Percentiles rank a stretch among this genome's conserved stretches.
Conservation (phyloP, 2,113 vertebrate genomes). For the Pterophyllum scalare region DNA sequence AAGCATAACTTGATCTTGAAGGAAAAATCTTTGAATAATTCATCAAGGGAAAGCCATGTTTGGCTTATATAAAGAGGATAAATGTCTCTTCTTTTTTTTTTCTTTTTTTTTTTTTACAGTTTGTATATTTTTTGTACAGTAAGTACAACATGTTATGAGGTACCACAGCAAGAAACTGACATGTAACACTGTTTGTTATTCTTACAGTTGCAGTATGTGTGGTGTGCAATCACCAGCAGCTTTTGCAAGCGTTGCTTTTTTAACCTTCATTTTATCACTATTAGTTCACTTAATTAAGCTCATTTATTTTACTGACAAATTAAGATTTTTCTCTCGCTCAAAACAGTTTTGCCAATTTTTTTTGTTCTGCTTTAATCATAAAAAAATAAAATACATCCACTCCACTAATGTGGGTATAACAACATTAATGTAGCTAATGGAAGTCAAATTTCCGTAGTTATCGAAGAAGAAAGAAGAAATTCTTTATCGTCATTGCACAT, state of each 20-base stretch:
- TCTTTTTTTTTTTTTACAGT: background rate
- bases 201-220: background rate
- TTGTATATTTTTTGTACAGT: conserved; percentile 2
- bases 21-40: conserved; percentile 45
- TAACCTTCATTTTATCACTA: background rate
- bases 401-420: conserved; percentile 12
- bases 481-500: too few species aligned
- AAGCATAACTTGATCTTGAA: conserved; percentile 45
- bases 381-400: conserved; percentile 18
- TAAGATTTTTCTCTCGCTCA: background rate
- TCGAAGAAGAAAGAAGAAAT: too few species aligned
- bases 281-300: conserved; percentile 5
- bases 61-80: conserved; percentile 10
- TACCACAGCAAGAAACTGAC: background rate
- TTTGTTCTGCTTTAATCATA: conserved; percentile 41
- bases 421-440: conserved; percentile 41
- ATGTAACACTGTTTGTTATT: background rate
- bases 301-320: conserved; percentile 33
- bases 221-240: background rate
- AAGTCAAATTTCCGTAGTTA: background rate
- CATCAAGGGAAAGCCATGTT: conserved; percentile 6
- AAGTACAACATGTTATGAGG: background rate
- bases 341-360: conserved; percentile 11
- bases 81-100: background rate
- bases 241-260: background rate